These are phyloP conservation scores for Chlorops oryzae DNA, from an alignment of 1,140 invertebrate species.

Conservation along the genomic window DNA sequence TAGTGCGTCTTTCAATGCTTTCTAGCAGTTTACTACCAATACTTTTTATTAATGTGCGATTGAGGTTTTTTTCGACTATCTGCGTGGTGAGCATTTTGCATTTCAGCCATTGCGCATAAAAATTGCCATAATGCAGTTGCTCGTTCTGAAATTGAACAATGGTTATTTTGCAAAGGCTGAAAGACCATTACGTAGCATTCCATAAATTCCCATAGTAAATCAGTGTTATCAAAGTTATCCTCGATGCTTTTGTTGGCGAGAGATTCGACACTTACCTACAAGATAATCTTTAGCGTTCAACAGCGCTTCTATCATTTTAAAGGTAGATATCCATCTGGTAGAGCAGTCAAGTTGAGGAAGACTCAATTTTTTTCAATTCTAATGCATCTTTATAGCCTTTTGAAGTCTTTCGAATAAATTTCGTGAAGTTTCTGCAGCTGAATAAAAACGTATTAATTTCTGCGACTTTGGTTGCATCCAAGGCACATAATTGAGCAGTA, in stretches of 20 bases:
- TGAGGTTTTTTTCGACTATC: conserved; percentile 6
- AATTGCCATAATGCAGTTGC: conserved; percentile 17
- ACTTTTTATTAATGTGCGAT: too few relatives aligned
- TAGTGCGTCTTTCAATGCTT: not conserved
- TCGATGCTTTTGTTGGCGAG: conserved; percentile 14
- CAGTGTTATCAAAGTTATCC: conserved; percentile 10
- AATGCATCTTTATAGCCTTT: conserved; percentile 13
- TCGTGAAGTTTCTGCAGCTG: conserved; percentile 9
- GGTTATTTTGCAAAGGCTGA: conserved; percentile 12
- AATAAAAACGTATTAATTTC: not conserved
- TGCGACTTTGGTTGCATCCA: not conserved
- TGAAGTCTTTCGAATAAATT: conserved; percentile 10
- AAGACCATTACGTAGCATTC: conserved; percentile 3
- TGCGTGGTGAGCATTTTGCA: conserved; percentile 12
- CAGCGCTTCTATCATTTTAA: conserved; percentile 14
- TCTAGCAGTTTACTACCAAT: conserved; percentile 3
- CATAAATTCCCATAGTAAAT: conserved; percentile 13
- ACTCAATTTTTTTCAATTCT: conserved; percentile 9
- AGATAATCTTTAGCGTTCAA: conserved; percentile 11
- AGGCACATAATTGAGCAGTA: conserved; percentile 1
- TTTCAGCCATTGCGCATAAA: conserved; percentile 16
- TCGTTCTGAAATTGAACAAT: conserved; percentile 17
- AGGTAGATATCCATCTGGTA: conserved; percentile 18
- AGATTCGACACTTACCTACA: conserved; percentile 9
- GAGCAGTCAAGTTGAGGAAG: conserved; percentile 18